These are phyloP conservation scores for Hydrophis major DNA, from an alignment of 2,797 vertebrate genomes.

Conservation along the genomic window DNA sequence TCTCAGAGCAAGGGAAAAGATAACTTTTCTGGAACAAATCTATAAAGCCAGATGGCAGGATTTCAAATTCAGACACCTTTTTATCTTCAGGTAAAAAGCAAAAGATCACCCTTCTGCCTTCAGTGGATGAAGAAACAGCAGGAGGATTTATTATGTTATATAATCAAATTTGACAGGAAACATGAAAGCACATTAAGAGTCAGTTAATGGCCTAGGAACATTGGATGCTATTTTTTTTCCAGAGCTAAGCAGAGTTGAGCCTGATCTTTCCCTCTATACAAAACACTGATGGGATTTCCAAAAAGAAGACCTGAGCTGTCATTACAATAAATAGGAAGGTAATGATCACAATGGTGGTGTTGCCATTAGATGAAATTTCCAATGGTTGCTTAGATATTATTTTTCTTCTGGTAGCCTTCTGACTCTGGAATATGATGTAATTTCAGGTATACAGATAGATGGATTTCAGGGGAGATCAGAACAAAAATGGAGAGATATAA, in stretches of 20 bases:
- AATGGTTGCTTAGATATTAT: not conserved
- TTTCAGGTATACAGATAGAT: not conserved
- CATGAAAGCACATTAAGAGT: not conserved
- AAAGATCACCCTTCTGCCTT: not conserved
- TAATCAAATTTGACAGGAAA: constrained; percentile 2
- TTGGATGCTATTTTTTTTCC: not conserved
- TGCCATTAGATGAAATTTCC: not conserved
- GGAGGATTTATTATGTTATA: not conserved
- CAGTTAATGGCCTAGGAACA: not conserved
- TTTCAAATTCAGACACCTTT: not conserved
- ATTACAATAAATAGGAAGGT: not conserved
- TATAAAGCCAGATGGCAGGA: not conserved
- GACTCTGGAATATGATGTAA: not conserved
- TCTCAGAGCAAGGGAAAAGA: not conserved
- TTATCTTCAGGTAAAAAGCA: not conserved
- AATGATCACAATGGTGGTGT: not conserved
- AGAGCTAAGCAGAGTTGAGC: not conserved
- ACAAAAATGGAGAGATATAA: not conserved
- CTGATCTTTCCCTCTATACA: not conserved
- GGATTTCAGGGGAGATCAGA: not conserved
- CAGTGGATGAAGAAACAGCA: not conserved
- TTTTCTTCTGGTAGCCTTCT: not conserved
- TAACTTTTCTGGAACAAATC: not conserved
- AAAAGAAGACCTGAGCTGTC: not conserved
- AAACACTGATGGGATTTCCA: not conserved